Percentiles rank a stretch among this genome's conserved stretches.
phyloP scores from a whole-genome alignment of 2,113 vertebrate genomes.

The Oncorhynchus mykiss region DNA sequence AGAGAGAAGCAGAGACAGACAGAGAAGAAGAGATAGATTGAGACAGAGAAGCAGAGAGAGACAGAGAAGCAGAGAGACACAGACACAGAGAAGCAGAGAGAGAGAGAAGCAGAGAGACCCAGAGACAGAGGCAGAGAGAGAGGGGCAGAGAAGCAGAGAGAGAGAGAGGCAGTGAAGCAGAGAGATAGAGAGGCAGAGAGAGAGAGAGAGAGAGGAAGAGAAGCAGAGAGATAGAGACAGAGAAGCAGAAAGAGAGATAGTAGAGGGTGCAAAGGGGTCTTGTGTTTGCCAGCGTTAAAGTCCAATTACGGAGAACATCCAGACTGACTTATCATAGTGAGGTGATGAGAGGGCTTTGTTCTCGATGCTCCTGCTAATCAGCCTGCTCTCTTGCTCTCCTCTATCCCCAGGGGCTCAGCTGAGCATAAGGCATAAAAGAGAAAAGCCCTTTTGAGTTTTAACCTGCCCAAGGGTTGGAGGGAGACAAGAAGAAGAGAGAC shows the following conservation, averaged over 20 bases:
- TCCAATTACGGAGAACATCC: conserved; percentile 37
- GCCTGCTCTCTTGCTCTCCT: conserved; percentile 8
- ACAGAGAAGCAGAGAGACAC: no score
- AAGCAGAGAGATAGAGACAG: not conserved
- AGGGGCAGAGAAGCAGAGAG: no score
- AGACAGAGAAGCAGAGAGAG: no score
- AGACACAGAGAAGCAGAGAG: no score
- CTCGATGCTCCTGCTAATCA: conserved; percentile 29
- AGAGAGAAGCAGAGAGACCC: no score
- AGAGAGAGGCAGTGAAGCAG: no score
- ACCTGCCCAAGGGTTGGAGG: not conserved
- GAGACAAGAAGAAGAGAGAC: not conserved
- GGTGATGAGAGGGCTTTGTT: conserved; percentile 15
- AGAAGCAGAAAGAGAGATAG: not conserved
- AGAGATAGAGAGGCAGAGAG: not conserved
- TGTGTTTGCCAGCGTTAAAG: not conserved
- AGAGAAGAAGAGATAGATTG: no score
- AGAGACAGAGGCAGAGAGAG: no score
- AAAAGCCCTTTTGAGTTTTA: conserved; percentile 8
- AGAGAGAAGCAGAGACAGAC: not conserved
- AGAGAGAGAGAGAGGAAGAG: not conserved
- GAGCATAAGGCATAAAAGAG: conserved; percentile 16
- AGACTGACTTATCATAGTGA: conserved; percentile 21
- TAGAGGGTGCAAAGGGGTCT: not conserved
- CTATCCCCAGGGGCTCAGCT: conserved; percentile 13